Base-by-base conservation (phyloP, 2,113 vertebrate genomes). In the Aphyosemion australe region DNA sequence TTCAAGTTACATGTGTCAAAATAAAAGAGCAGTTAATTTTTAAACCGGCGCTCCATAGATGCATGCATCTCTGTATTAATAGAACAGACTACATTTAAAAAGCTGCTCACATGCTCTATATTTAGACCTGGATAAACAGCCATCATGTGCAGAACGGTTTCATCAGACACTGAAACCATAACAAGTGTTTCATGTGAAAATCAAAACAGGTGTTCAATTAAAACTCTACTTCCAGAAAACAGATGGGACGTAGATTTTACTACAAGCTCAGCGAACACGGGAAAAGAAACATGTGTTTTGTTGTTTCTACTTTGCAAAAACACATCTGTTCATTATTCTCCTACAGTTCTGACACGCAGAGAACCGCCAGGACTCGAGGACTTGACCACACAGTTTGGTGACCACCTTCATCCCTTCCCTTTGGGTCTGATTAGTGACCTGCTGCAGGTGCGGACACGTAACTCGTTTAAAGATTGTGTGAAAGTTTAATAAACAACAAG, bases 221-320 rank as follows among this genome's bases (percentile, higher is more conserved):
- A 79, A 65, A 55, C 12, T 16, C 64, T 41, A 56, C 53, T 75
- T 5, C 52, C 65, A 20, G 26, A 64, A 26, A 78, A 72, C 79
- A 83, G 79, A 83, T 82, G 76, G 79, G 53, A 53, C 18, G 64
- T 42, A 65, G 51, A 41, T 61, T 82, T 69, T 53, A 59, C 60
- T 45, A 34, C 26, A 52, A 74, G 73, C 65, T 82, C 69, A 45
- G 66, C 15, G 43, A 55, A 77, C 56, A 60, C 12, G 12, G 65
- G 53, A 68, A 71, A 10, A 31, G 12, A 74, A 79, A 65, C 54
- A 50, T 16, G 46, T 21, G 3, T 53, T 26, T 51, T 51, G 43
- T 46, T 21, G 13, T 48, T 62, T 77, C 51, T 41, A 57, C 14
- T 39, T 39, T 18, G 39, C 8, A 16, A 57, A 74, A 78, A 60